phyloP scores from a whole-genome alignment of 2,797 vertebrate genomes.

The Scyliorhinus canicula region DNA sequence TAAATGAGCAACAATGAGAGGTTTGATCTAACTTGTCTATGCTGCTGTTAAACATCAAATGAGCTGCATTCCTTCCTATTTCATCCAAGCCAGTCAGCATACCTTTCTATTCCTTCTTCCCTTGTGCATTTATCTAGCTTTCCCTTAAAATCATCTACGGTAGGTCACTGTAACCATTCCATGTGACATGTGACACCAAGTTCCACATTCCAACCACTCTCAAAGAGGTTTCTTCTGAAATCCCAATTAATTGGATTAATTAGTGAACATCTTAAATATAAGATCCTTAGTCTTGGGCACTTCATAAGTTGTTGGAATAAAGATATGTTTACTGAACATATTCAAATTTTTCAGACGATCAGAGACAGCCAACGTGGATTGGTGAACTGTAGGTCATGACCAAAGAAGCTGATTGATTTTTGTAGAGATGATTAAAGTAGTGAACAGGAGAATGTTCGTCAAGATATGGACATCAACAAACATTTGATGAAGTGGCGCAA shows the following conservation, averaged over 20 bases:
- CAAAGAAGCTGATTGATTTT: neutral
- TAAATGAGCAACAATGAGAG: no score
- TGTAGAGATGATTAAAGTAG: neutral
- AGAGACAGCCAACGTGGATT: neutral
- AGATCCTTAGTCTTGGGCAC: neutral
- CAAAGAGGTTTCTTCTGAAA: neutral
- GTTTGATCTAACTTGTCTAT: neutral
- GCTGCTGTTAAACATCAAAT: neutral
- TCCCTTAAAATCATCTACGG: neutral
- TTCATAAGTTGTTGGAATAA: neutral
- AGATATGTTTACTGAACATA: neutral
- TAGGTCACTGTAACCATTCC: neutral
- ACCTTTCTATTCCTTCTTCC: no score
- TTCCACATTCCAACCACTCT: neutral
- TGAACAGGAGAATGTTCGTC: neutral
- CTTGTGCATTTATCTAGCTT: neutral
- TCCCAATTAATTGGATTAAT: neutral
- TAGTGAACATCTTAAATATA: neutral
- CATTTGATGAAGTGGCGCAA: neutral
- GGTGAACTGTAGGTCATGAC: neutral
- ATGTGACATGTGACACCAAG: neutral
- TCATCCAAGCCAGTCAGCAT: neutral
- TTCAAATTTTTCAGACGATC: neutral
- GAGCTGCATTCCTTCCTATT: neutral
- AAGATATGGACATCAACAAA: neutral